Evolutionary conservation across 2,113 vertebrate species (phyloP).

Genomic region (Centropus unirufus): DNA sequence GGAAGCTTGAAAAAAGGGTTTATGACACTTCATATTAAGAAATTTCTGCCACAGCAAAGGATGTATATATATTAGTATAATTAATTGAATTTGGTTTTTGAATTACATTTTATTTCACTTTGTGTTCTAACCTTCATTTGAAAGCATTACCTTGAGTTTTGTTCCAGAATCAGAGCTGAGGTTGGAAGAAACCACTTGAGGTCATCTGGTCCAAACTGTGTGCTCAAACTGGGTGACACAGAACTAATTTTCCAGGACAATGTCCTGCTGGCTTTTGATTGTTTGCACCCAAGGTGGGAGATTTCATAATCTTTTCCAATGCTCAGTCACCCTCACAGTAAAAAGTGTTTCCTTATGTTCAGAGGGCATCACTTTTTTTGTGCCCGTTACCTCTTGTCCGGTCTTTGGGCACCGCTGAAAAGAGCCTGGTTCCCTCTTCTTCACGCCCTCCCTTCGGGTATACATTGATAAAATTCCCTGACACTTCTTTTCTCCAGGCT

Average conservation of each 20-base stretch:
- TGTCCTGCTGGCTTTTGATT: not conserved
- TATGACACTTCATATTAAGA: not conserved
- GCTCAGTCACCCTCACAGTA: too few species aligned
- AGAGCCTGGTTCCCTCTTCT: not conserved
- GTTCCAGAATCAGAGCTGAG: not conserved
- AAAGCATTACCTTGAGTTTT: not conserved
- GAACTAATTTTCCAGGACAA: not conserved
- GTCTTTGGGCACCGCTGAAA: not conserved
- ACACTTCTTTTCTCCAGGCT: not conserved
- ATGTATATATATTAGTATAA: not conserved
- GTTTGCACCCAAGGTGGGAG: not conserved
- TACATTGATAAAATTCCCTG: not conserved
- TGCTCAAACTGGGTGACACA: not conserved
- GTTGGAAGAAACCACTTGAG: not conserved
- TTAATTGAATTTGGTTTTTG: not conserved
- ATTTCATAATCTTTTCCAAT: not conserved
- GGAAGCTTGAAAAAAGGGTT: not conserved
- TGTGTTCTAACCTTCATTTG: not conserved
- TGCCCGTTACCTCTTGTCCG: not conserved
- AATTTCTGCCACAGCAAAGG: not conserved
- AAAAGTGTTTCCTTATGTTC: too few species aligned
- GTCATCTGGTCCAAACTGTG: not conserved
- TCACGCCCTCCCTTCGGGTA: not conserved
- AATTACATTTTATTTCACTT: not conserved
- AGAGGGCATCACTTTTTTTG: not conserved